phyloP scores from a whole-genome alignment of 2,797 vertebrate genomes.

The Allobates femoralis region DNA sequence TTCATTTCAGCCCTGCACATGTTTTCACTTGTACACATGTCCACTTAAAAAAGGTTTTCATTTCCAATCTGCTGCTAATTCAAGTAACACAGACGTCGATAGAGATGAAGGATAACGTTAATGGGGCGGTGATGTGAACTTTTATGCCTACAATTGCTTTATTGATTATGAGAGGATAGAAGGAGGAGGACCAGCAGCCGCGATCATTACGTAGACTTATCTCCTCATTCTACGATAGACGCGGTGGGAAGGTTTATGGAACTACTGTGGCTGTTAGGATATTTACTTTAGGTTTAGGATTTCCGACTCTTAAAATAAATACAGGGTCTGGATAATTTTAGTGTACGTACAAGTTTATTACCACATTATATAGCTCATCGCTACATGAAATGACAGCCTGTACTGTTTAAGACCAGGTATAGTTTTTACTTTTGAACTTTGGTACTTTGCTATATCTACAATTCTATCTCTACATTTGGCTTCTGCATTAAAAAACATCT shows the following conservation, averaged over 20 bases:
- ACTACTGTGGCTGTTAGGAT: not conserved
- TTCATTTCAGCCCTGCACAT: conserved; percentile 76
- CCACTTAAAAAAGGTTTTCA: conserved; percentile 71
- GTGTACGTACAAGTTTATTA: conserved; percentile 33
- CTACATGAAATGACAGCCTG: not conserved
- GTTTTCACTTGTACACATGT: conserved; percentile 82
- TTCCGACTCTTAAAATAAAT: conserved; percentile 41
- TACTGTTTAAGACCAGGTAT: not conserved
- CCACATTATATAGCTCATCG: conserved; percentile 20
- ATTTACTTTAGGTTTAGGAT: conserved; percentile 44
- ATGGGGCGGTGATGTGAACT: conserved; percentile 72
- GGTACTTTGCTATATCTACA: not conserved
- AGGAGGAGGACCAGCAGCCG: conserved; percentile 54
- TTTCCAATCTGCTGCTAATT: conserved; percentile 77
- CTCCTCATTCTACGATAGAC: conserved; percentile 27
- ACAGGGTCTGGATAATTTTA: conserved; percentile 6
- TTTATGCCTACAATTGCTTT: conserved; percentile 71
- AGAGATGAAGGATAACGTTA: conserved; percentile 75
- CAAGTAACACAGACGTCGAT: conserved; percentile 68
- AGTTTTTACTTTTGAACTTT: conserved; percentile 7
- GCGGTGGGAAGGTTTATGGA: conserved; percentile 26
- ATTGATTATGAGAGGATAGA: conserved; percentile 68
- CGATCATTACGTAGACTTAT: conserved; percentile 57
- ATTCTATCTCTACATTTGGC: not conserved
- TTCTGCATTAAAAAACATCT: not conserved